Evolutionary conservation across 1,140 invertebrate genomes (phyloP), one percentile per base, ranked within the genome.

Genomic region (Trigoniulus corallinus): DNA sequence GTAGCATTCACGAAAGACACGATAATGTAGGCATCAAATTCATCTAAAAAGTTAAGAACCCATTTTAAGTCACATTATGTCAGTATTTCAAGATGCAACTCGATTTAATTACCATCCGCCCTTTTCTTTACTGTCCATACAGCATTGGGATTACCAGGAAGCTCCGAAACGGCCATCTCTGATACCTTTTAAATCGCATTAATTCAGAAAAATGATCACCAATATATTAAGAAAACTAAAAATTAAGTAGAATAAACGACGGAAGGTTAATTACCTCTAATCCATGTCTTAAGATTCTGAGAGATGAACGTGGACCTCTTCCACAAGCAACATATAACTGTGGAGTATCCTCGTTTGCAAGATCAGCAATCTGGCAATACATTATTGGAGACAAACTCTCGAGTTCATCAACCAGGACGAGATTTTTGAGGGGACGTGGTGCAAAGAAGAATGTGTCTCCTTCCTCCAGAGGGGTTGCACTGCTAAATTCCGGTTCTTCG

Each of bases 1-100:
- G 96, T 99, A 52, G 96, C 96, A 72, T 98, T 99, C 37, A 97
- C 85, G 80, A 99, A 99, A 41, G 95, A 98, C 55, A 99, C 96
- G 67, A 99, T 94, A 74, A 99, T 99, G 73, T 98, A 98, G 41
- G 95, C 88, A 80, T 99, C 96, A 78, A 77, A 98, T 66, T 93
- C 85, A 73, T 96, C 92, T 94, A 79, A 54, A 84, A 83, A 62
- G 52, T 51, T 43, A 34, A 34, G n/a, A n/a, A n/a, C n/a, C n/a
- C n/a, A n/a, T n/a, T n/a, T n/a, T 39, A 39, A 39, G 12, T 39
- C 12, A 39, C 37, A 39, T 39, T 12, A 39, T 18, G 18, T 13
- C 37, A 34, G 29, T 34, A 34, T 34, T 34, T 34, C 29, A 34
- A 34, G 15, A 34, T 34, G 15, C 29, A 34, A 93, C n/a, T n/a